Evolutionary conservation across 2,113 vertebrate genomes (phyloP), one percentile per base, ranked within the genome.

Genomic region (Gavia stellata): DNA sequence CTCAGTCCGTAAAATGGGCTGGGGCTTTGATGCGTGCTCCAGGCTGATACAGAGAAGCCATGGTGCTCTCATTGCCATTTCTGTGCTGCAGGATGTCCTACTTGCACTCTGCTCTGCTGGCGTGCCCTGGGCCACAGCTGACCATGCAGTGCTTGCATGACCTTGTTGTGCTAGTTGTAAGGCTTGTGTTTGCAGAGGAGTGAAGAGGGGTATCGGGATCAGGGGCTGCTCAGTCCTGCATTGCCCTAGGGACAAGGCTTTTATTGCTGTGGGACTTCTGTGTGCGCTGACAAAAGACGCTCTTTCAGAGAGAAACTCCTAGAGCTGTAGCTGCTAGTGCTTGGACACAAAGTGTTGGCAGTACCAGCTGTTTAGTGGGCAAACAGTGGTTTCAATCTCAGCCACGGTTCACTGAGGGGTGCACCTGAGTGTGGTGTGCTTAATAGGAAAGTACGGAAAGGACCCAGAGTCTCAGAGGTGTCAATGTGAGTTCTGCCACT

Each of bases 251-350:
- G 6, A 4, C 13, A 65, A 84, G 49, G n/a, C 17, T 92, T 79
- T n/a, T 6, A 3, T n/a, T 71, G 24, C 14, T 21, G 44, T 58
- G 29, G 16, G 34, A 5, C 12, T 95, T 88, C 77, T 0, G 0
- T 29, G n/a, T 29, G 23, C 9, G 52, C 25, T 78, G 47, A 40
- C 3, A 82, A 80, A 45, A 1, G 1, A 17, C 3, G 10, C 4
- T 81, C 24, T 52, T 68, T 40, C 31, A 53, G 78, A 65, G 14
- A 52, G 53, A 66, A 93, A 33, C 26, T 55, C 28, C 42, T 38
- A 26, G 34, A 84, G 17, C 42, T 63, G 33, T 40, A 45, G 65
- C 44, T 74, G 34, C 31, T 70, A 10, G 28, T 29, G 42, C 7
- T 53, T 34, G 34, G 40, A 53, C 19, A 42, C 10, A 75, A 79